A percentile compares a stretch with the other conserved stretches of the same genome.
phyloP scores from a whole-genome alignment of 2,888 invertebrate species.

The Coremacera marginata region DNA sequence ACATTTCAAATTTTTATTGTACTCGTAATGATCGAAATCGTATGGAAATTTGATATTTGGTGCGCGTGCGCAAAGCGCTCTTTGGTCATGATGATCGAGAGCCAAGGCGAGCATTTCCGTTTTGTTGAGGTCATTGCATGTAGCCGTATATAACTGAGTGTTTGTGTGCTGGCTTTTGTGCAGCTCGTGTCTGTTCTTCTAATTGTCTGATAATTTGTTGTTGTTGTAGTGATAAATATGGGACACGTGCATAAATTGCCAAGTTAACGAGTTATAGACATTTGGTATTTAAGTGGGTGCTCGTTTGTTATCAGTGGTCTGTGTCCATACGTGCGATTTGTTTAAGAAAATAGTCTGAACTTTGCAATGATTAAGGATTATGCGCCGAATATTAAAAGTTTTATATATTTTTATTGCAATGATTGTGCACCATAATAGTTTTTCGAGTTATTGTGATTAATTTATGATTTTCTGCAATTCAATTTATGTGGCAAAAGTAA shows the following conservation, averaged over 20 bases:
- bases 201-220: conserved; percentile 35
- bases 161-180: conserved; percentile 1
- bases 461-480: no score
- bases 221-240: conserved; percentile 53
- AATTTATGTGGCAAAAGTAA: no score
- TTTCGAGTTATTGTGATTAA: no score
- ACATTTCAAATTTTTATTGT: conserved; percentile 37
- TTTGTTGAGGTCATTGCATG: not conserved
- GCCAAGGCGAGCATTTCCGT: conserved; percentile 14
- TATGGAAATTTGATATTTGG: conserved; percentile 35
- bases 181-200: conserved; percentile 23
- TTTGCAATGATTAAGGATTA: conserved; percentile 2
- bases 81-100: conserved; percentile 1
- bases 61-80: conserved; percentile 13
- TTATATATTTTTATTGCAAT: not conserved
- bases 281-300: conserved; percentile 30
- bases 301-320: not conserved
- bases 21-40: conserved; percentile 28
- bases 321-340: not conserved
- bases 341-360: conserved; percentile 16
- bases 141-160: not conserved
- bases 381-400: not conserved
- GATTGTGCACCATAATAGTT: not conserved
- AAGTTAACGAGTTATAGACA: conserved; percentile 53
- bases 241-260: conserved; percentile 56